Conservation (phyloP, 2,113 vertebrate genomes). For the Sturnira hondurensis region DNA sequence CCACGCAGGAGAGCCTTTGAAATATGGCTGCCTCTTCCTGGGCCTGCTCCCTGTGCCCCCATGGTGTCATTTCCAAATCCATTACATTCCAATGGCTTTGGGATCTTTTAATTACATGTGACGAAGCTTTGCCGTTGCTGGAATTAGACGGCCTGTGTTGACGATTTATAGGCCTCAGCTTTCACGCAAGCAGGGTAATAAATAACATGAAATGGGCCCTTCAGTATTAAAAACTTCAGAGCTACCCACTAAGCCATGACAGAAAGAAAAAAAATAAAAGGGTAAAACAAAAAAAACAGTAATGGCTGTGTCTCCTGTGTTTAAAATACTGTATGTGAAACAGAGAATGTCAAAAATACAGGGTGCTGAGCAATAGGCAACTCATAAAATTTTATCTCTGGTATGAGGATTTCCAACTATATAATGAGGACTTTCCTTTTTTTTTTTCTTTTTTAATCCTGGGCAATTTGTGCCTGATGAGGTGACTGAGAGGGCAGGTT, state of each 20-base stretch:
- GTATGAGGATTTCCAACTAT: constrained; percentile 32
- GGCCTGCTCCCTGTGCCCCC: constrained; percentile 72
- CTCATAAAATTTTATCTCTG: constrained; percentile 75
- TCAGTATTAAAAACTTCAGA: constrained; percentile 83
- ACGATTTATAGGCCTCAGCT: constrained; percentile 82
- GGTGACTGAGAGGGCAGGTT: neutral
- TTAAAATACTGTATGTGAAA: constrained; percentile 76
- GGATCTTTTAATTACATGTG: constrained; percentile 87
- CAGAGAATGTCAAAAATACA: constrained; percentile 22
- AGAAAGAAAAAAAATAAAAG: constrained; percentile 58
- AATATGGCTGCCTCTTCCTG: constrained; percentile 78
- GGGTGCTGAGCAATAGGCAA: constrained; percentile 43
- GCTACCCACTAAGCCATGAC: constrained; percentile 76
- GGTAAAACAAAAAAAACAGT: constrained; percentile 48
- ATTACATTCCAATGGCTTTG: constrained; percentile 84
- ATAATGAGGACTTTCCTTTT: constrained; percentile 37
- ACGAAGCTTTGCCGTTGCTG: constrained; percentile 79
- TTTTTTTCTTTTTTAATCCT: constrained; percentile 32
- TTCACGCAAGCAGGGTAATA: constrained; percentile 77
- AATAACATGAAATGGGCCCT: constrained; percentile 83
- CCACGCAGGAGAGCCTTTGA: constrained; percentile 72
- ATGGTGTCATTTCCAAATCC: constrained; percentile 82
- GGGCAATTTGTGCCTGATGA: neutral
- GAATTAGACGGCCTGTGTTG: constrained; percentile 80
- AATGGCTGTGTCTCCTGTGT: constrained; percentile 53